Conservation (phyloP, 2,113 vertebrate genomes). For the Sus scrofa region T2T-Sscrofa CM000830.6:65240501-65241000, state of each 20-base stretch:
- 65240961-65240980: neutral
- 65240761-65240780: neutral
- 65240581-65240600: slow-evolving; percentile 45
- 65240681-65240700: slow-evolving; percentile 17
- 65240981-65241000: neutral
- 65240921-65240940: neutral
- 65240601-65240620: slow-evolving; percentile 30
- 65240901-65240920: neutral
- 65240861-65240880: neutral
- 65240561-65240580: slow-evolving; percentile 42
- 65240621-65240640: slow-evolving; percentile 51
- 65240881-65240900: neutral
- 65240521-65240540: slow-evolving; percentile 43
- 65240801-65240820: slow-evolving; percentile 36
- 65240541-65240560: neutral
- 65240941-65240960: neutral
- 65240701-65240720: slow-evolving; percentile 38
- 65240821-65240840: neutral
- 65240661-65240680: slow-evolving; percentile 38
- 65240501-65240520: slow-evolving; percentile 47
- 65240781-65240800: slow-evolving; percentile 46
- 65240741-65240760: neutral
- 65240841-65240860: slow-evolving; percentile 7
- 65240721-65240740: neutral
- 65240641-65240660: slow-evolving; percentile 56